phyloP scores from a whole-genome alignment of 2,888 invertebrate genomes.

The Eristalis arbustorum region DNA sequence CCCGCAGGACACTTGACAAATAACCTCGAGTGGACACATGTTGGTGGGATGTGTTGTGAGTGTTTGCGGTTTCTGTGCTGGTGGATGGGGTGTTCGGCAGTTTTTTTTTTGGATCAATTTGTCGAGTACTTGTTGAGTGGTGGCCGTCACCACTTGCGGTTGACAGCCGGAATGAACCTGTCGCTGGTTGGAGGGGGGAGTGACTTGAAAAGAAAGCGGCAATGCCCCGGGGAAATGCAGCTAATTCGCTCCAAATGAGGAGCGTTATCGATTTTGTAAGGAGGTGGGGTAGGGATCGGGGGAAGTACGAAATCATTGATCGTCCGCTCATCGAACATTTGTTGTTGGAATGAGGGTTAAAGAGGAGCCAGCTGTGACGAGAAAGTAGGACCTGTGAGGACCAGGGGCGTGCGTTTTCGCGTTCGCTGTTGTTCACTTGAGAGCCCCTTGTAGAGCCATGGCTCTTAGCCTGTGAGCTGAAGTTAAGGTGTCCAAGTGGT shows the following conservation, averaged over 20 bases:
- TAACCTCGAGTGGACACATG: conserved; percentile 53
- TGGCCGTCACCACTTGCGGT: neutral
- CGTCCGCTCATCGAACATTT: too few species aligned
- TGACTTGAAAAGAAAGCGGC: neutral
- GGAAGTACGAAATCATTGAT: too few species aligned
- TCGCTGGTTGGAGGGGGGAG: neutral
- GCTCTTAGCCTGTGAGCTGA: too few species aligned
- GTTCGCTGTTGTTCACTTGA: too few species aligned
- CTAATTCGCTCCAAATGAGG: neutral
- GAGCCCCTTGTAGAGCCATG: too few species aligned
- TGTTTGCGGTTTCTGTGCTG: neutral
- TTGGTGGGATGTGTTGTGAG: conserved; percentile 3
- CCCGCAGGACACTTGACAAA: conserved; percentile 61
- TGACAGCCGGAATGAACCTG: neutral
- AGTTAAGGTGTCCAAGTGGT: too few species aligned
- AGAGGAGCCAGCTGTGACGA: too few species aligned
- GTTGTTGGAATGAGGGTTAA: too few species aligned
- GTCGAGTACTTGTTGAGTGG: conserved; percentile 32
- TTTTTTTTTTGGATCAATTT: neutral
- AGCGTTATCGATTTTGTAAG: neutral
- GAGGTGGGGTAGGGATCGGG: too few species aligned
- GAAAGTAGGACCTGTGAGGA: too few species aligned
- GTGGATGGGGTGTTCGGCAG: neutral
- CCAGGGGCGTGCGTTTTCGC: too few species aligned
- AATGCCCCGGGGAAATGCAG: neutral